Base-by-base conservation (phyloP, 2,888 invertebrate species). In the Heliconius cydno region DNA sequence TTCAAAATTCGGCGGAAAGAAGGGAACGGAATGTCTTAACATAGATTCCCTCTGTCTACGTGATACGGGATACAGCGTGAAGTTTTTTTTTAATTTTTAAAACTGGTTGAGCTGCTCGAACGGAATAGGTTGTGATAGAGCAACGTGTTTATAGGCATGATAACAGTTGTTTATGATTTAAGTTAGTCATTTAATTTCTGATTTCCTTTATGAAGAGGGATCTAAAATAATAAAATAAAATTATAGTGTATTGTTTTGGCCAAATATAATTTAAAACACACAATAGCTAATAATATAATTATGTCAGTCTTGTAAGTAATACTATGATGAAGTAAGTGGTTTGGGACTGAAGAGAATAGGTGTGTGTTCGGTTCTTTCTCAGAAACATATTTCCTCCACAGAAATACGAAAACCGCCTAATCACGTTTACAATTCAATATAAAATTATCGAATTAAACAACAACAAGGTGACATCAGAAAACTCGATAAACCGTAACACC, bases 381-480 rank as follows among this genome's bases (percentile, higher is more conserved):
- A 25, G 12, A 5, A 25, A 25, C 25, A 63, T 63, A 6, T 6
- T 63, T 12, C 12, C 25, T 25, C 25, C 0, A 65, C 19, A 52
- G 52, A 52, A 22, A 9, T 52, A 52, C 38, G 2, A 28, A 79
- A 76, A 76, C 13, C 12, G 79, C 79, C 15, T 65, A n/a, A 71
- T 75, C 81, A 82, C 84, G 86, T 85, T 85, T 25, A 22, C 25
- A 25, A 85, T 84, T 81, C 70, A 79, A 76, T 65, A 81, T 63
- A 79, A 79, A 70, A 65, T 63, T 38, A 41, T 28, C 63, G 72
- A 76, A 82, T 78, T 71, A 82, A 77, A 81, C 77, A 74, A 78
- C 73, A 77, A 73, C 78, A 38, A 68, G 34, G 46, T 65, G 75
- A 80, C 38, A 76, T 81, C 52, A 63, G 46, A 22, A 76, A 74